Evolutionary conservation across 1,140 invertebrate genomes (phyloP), one percentile per base, ranked within the genome.

Genomic region (Drosophila varians): DNA sequence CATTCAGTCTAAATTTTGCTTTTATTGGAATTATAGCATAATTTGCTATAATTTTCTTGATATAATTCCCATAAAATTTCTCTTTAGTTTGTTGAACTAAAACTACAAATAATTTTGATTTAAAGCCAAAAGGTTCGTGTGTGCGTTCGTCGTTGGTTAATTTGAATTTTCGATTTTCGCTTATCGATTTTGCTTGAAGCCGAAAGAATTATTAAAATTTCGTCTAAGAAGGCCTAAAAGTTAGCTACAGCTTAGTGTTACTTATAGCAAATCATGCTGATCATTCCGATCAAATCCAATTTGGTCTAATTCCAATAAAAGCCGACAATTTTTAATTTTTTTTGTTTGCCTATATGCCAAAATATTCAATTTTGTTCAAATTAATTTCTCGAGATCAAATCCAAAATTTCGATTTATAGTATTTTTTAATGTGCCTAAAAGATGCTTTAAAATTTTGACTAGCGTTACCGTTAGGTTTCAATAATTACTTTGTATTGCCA

Each of bases 1-100:
- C 89, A 89, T 90, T 90, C 89, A 90, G 89, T 90, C 89, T 90
- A 90, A 90, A 71, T 80, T 87, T 89, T 89, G 89, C 89, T 90
- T 90, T 90, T 84, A 90, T 90, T 90, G 77, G 89, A 90, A 90
- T 89, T 89, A 88, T 89, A 86, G 77, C 79, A 86, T 78, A 88
- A 84, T 79, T 74, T 86, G 79, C 83, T 70, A 88, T 76, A 77
- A 88, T 79, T 62, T 72, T 36, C 54, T 61, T 76, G 61, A 86
- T 84, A 76, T 84, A 79, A 75, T 69, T 78, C 23, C 28, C 42
- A 34, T 84, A 48, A 65, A 68, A 60, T 62, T 74, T 53, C 69
- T 54, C 49, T 65, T 80, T 55, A 69, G 34, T 71, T 73, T 65
- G 62, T 68, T 82, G 65, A 84, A 88, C 78, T 87, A 77, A 80